Percentiles rank a stretch among this genome's conserved stretches.
Evolutionary conservation across 2,113 vertebrate genomes (phyloP).

Genomic region (Sinocyclocheilus rhinocerous): DNA sequence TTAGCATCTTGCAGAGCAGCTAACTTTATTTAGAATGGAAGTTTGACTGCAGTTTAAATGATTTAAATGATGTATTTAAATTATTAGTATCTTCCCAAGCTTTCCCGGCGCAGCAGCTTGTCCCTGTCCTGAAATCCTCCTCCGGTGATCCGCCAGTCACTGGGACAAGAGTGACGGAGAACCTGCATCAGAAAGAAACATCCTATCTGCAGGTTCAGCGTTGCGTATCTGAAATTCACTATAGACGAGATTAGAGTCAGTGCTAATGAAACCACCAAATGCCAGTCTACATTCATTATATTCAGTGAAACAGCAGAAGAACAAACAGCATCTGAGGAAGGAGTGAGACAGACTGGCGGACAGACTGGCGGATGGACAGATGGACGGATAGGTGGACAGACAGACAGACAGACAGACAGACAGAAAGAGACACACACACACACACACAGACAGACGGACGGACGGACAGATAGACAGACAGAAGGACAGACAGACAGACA

Average conservation of each 20-base stretch:
- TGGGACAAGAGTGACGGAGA: background rate
- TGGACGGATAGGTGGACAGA: too few relatives aligned
- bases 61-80: background rate
- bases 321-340: background rate
- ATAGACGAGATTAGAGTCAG: conserved; percentile 11
- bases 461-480: too few relatives aligned
- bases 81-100: background rate
- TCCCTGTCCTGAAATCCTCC: background rate
- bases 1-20: background rate
- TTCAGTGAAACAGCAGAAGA: background rate
- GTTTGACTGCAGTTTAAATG: background rate
- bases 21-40: background rate
- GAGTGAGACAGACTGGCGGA: conserved; percentile 28
- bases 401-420: too few relatives aligned
- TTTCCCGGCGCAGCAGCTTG: background rate
- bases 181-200: background rate
- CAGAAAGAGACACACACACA: too few relatives aligned
- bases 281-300: conserved; percentile 45
- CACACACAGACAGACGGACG: too few relatives aligned
- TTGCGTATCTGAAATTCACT: background rate
- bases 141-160: background rate
- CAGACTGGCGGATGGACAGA: too few relatives aligned
- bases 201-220: background rate
- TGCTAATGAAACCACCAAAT: conserved; percentile 55
- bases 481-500: too few relatives aligned